A percentile compares a stretch with the other conserved stretches of the same genome.
phyloP scores from a whole-genome alignment of 2,888 invertebrate species.

The Agonopterix arenella region DNA sequence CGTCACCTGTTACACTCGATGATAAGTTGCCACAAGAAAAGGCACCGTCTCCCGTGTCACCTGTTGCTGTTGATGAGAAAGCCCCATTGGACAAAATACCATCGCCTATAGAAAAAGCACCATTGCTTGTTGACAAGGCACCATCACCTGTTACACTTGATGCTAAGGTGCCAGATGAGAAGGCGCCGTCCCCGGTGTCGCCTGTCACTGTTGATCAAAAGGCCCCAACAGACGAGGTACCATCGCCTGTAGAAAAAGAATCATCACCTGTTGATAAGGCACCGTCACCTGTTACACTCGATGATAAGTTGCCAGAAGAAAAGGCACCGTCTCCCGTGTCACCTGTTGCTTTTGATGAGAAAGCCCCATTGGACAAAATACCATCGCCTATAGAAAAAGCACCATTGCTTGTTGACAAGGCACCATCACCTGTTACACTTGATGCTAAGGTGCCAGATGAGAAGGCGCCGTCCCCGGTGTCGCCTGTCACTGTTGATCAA shows the following conservation, averaged over 20 bases:
- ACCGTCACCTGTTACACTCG: not conserved
- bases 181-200: too few relatives aligned
- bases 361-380: too few relatives aligned
- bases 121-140: not conserved
- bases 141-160: not conserved
- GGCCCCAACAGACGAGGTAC: too few relatives aligned
- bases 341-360: not conserved
- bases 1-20: too few relatives aligned
- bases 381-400: too few relatives aligned
- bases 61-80: not conserved
- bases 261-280: not conserved
- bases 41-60: too few relatives aligned
- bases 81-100: not conserved
- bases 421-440: too few relatives aligned
- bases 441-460: not conserved
- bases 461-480: not conserved
- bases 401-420: too few relatives aligned
- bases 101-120: not conserved
- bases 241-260: not conserved
- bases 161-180: too few relatives aligned
- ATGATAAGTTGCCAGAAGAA: not conserved
- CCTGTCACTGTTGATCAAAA: too few relatives aligned
- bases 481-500: not conserved
- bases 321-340: not conserved
- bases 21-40: too few relatives aligned